These are phyloP conservation scores for Megamerina dolium DNA, from an alignment of 2,888 invertebrate species.

Conservation along the genomic window DNA sequence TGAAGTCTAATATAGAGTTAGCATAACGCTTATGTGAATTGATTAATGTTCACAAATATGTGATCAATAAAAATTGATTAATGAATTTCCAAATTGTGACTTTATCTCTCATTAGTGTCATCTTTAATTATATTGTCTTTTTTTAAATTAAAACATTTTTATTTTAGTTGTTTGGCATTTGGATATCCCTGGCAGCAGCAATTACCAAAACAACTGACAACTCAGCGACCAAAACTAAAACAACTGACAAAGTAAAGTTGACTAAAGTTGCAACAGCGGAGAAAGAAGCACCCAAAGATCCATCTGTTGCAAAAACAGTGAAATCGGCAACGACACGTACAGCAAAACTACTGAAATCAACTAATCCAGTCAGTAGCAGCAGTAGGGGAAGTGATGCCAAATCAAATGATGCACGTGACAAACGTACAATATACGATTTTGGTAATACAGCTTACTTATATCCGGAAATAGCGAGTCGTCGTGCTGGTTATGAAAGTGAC, in stretches of 20 bases:
- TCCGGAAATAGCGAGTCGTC: conserved; percentile 35
- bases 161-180: conserved; percentile 34
- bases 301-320: conserved; percentile 2
- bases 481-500: conserved; percentile 34
- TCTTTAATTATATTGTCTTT: too few species aligned
- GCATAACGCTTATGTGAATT: too few species aligned
- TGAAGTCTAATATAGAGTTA: too few species aligned
- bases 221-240: not conserved
- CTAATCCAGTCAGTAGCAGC: not conserved
- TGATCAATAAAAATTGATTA: too few species aligned
- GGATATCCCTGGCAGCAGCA: conserved; percentile 29
- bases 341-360: conserved; percentile 15
- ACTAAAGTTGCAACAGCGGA: not conserved
- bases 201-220: conserved; percentile 11
- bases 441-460: conserved; percentile 40
- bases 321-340: conserved; percentile 9
- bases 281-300: conserved; percentile 9
- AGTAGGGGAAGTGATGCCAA: too few species aligned
- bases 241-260: not conserved
- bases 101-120: too few species aligned
- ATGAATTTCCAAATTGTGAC: too few species aligned
- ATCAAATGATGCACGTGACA: conserved; percentile 43
- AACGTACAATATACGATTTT: conserved; percentile 43
- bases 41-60: too few species aligned
- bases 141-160: not conserved